Evolutionary conservation across 2,888 invertebrate species (phyloP).

Genomic region (Pollenia angustigena): DNA sequence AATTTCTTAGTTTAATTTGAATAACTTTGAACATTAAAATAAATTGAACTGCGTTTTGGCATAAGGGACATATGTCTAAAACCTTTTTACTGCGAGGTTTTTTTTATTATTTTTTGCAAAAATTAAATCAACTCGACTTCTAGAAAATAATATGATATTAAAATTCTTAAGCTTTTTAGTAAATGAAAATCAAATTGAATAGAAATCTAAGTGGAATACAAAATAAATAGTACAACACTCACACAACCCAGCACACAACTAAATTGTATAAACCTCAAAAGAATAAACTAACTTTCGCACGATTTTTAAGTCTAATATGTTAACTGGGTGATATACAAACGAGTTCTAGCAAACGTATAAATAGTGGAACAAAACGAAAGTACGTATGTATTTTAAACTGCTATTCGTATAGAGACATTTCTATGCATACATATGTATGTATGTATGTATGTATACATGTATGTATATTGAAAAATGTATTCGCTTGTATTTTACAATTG

Average conservation of each 20-base stretch:
- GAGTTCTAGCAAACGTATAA: conserved; percentile 41
- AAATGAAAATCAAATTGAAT: conserved; percentile 76
- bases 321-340: conserved; percentile 17
- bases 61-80: no score
- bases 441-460: neutral
- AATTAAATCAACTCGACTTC: no score
- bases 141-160: conserved; percentile 62
- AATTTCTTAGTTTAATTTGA: no score
- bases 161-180: conserved; percentile 74
- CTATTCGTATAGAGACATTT: no score
- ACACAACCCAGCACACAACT: conserved; percentile 29
- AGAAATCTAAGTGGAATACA: conserved; percentile 68
- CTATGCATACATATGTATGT: neutral
- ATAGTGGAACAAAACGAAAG: conserved; percentile 17
- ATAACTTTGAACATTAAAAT: no score
- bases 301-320: neutral
- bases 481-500: conserved; percentile 66
- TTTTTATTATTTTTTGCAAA: no score
- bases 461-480: conserved; percentile 26
- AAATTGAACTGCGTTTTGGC: no score
- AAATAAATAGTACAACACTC: conserved; percentile 32
- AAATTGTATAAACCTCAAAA: neutral
- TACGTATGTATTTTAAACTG: no score
- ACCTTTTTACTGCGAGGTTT: no score
- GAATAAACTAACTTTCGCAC: neutral